Conservation (phyloP, 2,888 invertebrate genomes). For the Chrysotoxum bicinctum region DNA sequence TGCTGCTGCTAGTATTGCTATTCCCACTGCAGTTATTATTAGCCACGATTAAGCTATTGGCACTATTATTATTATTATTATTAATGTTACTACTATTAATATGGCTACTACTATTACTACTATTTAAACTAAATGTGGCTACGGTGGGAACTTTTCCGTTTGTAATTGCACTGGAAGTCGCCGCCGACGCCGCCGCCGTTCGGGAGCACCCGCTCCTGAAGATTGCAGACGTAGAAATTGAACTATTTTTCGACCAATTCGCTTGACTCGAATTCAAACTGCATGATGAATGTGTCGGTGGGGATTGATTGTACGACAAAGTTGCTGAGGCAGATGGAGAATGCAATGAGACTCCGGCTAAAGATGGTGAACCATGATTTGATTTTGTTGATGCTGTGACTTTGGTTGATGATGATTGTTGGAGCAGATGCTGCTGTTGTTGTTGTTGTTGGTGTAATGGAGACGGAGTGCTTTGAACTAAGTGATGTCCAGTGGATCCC, state of each 20-base stretch:
- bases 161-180: conserved; percentile 63
- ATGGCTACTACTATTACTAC: conserved; percentile 66
- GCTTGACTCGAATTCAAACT: conserved; percentile 46
- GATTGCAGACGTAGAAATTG: conserved; percentile 49
- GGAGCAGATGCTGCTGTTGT: conserved; percentile 5
- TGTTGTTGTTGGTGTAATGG: conserved; percentile 10
- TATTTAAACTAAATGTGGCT: conserved; percentile 67
- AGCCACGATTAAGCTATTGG: conserved; percentile 61
- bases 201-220: conserved; percentile 54
- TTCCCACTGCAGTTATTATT: conserved; percentile 56
- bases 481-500: conserved; percentile 72
- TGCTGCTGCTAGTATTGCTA: conserved; percentile 60
- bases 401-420: conserved; percentile 46
- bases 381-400: conserved; percentile 48
- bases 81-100: conserved; percentile 65
- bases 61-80: conserved; percentile 58
- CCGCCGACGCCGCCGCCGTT: not conserved
- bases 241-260: conserved; percentile 63
- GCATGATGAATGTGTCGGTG: conserved; percentile 48
- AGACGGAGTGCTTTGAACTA: conserved; percentile 34
- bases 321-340: conserved; percentile 35
- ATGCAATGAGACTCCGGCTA: conserved; percentile 30
- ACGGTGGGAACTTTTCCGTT: conserved; percentile 66
- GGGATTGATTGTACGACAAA: conserved; percentile 38
- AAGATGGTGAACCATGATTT: conserved; percentile 47